A percentile compares a stretch with the other conserved stretches of the same genome.
phyloP scores from a whole-genome alignment of 2,888 invertebrate genomes.

The Apamea crenata region DNA sequence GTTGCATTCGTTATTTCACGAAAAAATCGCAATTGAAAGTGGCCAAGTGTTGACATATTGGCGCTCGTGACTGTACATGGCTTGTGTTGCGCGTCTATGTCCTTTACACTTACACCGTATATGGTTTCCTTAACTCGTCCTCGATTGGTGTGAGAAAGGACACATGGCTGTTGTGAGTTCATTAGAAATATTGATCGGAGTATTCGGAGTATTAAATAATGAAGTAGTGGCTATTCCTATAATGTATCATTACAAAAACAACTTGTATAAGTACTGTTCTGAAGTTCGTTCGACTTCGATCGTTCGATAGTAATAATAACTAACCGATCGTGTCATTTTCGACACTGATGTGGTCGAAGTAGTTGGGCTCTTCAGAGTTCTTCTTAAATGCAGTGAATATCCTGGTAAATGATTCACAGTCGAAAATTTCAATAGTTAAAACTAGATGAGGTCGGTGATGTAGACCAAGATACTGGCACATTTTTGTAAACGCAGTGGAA shows the following conservation, averaged over 20 bases:
- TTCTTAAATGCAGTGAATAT: background rate
- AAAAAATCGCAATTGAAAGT: too few relatives aligned
- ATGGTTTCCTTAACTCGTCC: background rate
- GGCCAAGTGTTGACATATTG: too few relatives aligned
- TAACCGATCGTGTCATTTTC: background rate
- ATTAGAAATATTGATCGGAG: slow-evolving; percentile 6
- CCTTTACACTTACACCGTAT: background rate
- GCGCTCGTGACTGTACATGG: too few relatives aligned
- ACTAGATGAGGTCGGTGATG: background rate
- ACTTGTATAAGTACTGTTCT: too few relatives aligned
- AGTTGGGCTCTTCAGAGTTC: background rate
- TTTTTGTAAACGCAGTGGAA: background rate
- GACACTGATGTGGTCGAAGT: background rate
- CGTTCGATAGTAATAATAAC: too few relatives aligned
- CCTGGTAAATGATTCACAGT: too few relatives aligned
- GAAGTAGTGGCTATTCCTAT: background rate
- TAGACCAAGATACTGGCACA: background rate
- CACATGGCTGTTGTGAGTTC: background rate
- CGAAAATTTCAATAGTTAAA: background rate
- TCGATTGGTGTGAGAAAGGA: background rate
- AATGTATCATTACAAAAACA: background rate
- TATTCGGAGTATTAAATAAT: background rate
- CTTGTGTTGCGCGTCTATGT: background rate
- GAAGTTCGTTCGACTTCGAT: background rate
- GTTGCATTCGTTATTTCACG: too few relatives aligned